A percentile compares a stretch with the other conserved stretches of the same genome.
Conservation (phyloP, 2,113 vertebrate species). For the Pseudopodoces humilis region DNA sequence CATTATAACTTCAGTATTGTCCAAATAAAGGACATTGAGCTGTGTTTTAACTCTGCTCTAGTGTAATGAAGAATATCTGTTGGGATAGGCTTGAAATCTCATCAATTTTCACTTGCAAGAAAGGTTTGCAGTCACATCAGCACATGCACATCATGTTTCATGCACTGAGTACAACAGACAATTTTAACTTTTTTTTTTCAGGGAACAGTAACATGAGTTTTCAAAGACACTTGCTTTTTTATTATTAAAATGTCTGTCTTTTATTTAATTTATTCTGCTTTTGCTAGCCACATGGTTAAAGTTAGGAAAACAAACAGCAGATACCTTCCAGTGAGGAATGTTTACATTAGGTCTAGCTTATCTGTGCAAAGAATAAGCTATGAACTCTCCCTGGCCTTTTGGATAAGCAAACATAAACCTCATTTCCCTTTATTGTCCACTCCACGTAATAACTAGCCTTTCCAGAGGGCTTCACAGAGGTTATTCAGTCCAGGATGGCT, state of each 20-base stretch:
- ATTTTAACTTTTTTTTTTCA: background rate
- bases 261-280: constrained; percentile 32
- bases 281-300: constrained; percentile 51
- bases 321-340: constrained; percentile 52
- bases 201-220: background rate
- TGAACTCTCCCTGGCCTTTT: constrained; percentile 65
- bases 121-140: background rate
- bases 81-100: background rate
- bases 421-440: constrained; percentile 73
- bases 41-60: background rate
- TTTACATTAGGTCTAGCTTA: constrained; percentile 64
- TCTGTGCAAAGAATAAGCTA: constrained; percentile 69
- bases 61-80: background rate
- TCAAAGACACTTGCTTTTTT: background rate
- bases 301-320: constrained; percentile 61
- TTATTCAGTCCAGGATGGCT: constrained; percentile 20
- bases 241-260: background rate
- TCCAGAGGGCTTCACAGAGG: constrained; percentile 43
- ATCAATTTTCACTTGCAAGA: background rate
- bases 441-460: constrained; percentile 41
- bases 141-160: background rate
- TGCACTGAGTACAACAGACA: background rate
- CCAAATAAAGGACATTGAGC: background rate
- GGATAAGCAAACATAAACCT: constrained; percentile 55
- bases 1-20: background rate